phyloP scores from a whole-genome alignment of 2,797 vertebrate species.

The Ibycter americanus region DNA sequence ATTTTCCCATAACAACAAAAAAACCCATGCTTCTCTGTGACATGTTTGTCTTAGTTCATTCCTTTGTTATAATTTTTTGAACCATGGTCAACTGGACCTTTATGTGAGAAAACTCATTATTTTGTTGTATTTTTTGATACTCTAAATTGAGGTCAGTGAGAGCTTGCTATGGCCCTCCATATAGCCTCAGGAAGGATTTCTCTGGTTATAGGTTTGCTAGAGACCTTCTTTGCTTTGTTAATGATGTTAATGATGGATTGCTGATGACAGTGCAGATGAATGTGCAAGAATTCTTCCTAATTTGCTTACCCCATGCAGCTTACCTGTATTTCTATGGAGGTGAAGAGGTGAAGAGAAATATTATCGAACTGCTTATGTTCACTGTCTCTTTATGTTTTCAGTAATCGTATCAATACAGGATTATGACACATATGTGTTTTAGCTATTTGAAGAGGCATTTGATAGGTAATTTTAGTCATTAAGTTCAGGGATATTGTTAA shows the following conservation, averaged over 20 bases:
- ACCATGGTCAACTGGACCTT: neutral
- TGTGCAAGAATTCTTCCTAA: slow-evolving; percentile 7
- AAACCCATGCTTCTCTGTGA: neutral
- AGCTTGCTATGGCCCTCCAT: neutral
- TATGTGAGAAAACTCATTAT: neutral
- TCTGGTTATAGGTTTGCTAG: neutral
- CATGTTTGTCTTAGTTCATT: neutral
- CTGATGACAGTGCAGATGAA: neutral
- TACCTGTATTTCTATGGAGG: neutral
- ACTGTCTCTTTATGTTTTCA: neutral
- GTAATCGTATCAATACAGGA: neutral
- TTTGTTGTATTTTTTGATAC: neutral
- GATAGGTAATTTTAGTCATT: neutral
- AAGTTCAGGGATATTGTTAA: neutral
- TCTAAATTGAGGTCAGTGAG: neutral
- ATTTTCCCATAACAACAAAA: neutral
- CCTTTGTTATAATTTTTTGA: neutral
- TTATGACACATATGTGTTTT: neutral
- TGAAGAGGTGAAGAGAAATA: neutral
- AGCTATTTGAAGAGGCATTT: neutral
- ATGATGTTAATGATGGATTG: neutral
- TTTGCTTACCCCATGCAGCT: neutral
- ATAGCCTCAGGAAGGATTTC: neutral
- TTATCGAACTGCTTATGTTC: neutral
- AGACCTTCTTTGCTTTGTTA: neutral